Evolutionary conservation across 2,797 vertebrate genomes (phyloP).

Genomic region (Hyperoplus immaculatus): DNA sequence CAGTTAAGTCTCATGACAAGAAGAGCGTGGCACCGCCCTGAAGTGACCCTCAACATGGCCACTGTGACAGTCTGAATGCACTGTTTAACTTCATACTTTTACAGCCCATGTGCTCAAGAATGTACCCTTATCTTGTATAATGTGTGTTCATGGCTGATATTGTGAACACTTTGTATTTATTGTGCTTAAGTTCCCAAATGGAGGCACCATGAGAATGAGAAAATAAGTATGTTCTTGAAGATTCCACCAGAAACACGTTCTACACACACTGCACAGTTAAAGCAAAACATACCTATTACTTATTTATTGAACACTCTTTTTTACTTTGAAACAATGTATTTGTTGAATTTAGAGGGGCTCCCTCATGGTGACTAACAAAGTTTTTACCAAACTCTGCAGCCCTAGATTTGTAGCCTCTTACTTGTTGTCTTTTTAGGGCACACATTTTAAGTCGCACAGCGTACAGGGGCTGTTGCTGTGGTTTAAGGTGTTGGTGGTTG

Average conservation of each 20-base stretch:
- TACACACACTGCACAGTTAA: neutral
- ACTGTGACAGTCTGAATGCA: conserved; percentile 3
- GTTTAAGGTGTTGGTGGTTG: no score
- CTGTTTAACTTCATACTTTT: conserved; percentile 3
- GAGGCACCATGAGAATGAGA: neutral
- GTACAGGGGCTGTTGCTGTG: no score
- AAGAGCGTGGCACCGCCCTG: conserved; percentile 54
- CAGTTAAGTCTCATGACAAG: conserved; percentile 55
- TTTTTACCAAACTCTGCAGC: no score
- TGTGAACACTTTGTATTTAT: neutral
- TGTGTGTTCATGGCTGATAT: neutral
- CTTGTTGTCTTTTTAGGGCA: neutral
- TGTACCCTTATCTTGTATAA: neutral
- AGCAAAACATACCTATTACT: neutral
- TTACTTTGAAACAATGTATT: no score
- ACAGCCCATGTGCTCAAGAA: neutral
- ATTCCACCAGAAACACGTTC: neutral
- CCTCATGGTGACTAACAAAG: no score
- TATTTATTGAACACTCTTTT: no score
- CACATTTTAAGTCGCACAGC: no score
- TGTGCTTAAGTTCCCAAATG: neutral
- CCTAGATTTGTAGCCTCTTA: no score
- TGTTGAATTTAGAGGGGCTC: no score
- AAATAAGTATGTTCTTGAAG: neutral
- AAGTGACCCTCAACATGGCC: conserved; percentile 19